Evolutionary conservation across 1,140 invertebrate genomes (phyloP), one percentile per base, ranked within the genome.

Genomic region (Rhopalosiphum padi): DNA sequence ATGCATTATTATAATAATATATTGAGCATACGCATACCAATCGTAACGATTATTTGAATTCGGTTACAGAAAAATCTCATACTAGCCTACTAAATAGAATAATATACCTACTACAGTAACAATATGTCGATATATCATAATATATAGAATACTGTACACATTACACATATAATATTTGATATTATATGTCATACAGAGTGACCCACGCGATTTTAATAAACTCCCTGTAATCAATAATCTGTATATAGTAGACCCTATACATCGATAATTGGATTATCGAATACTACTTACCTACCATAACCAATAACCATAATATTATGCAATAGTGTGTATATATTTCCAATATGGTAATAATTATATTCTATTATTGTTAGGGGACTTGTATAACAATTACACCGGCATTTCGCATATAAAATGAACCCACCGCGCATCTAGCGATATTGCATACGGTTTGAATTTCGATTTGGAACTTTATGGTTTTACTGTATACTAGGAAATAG

Each of bases 11-110:
- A n/a, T 77, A 77, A 77, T 77, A n/a, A 77, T 77, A 77, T n/a
- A 77, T 77, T 77, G 60, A 18, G 60, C 60, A n/a, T 35, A 77
- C 30, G 60, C n/a, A 77, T 77, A 77, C 60, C 60, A 18, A 35
- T 77, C 60, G 60, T 77, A 77, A n/a, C 15, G 60, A 77, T 77
- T n/a, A 77, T 77, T 77, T 77, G 60, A 77, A 77, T 77, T 77
- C 60, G 60, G 15, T 5, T n/a, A n/a, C 18, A n/a, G 15, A n/a
- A 77, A 18, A 18, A 77, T 77, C 15, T 77, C n/a, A n/a, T 7
- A 21, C 30, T 15, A n/a, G 6, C 55, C 55, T 60, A 30, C 25
- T 60, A 30, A 60, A 60, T 30, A 60, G 25, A 60, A 60, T 60
- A 60, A 15, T 60, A 60, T 30, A 60, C 60, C n/a, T n/a, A 77